Conservation (phyloP, 2,797 vertebrate species). For the Propithecus perrieri region DNA sequence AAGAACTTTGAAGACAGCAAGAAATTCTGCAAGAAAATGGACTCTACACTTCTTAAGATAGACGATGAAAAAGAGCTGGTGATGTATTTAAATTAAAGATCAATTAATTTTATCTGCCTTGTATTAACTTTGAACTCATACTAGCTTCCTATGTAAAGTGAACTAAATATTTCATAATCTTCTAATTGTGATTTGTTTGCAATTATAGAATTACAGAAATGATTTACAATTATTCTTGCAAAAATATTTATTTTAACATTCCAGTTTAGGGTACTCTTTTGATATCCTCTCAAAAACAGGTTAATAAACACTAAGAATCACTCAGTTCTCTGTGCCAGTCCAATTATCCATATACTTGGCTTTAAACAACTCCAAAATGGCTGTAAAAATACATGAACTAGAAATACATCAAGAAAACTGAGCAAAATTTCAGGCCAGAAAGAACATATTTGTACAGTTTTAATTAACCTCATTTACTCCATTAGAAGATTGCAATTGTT, state of each 20-base stretch:
- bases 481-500: neutral
- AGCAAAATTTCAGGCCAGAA: neutral
- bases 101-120: neutral
- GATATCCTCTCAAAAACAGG: neutral
- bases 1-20: neutral
- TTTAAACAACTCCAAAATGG: neutral
- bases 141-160: neutral
- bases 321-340: neutral
- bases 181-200: neutral
- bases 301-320: neutral
- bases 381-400: neutral
- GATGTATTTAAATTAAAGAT: neutral
- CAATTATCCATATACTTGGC: neutral
- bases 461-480: neutral
- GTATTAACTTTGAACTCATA: neutral
- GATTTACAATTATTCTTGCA: neutral
- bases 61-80: constrained; percentile 5
- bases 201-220: neutral
- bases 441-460: neutral
- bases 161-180: neutral
- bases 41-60: neutral
- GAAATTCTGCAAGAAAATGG: neutral
- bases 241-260: neutral
- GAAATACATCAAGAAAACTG: neutral
- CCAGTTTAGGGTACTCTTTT: neutral